These are phyloP conservation scores for Stenodera caucasica DNA, from an alignment of 2,888 invertebrate genomes.

Conservation along the genomic window DNA sequence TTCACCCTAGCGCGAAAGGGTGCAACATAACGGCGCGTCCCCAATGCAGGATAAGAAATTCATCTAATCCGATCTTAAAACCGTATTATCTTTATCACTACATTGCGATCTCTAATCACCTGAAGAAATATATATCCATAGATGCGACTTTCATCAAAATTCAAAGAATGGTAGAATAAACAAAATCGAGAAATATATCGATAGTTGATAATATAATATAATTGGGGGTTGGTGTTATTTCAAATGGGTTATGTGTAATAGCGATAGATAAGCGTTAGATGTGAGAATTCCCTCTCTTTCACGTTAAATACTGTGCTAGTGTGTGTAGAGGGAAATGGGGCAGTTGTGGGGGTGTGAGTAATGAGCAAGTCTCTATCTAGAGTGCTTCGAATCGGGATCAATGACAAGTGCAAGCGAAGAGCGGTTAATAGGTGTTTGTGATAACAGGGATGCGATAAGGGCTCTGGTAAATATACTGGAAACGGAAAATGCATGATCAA, in stretches of 20 bases:
- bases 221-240: background rate
- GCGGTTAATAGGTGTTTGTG: constrained; percentile 53
- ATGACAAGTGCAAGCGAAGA: constrained; percentile 56
- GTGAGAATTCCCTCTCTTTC: constrained; percentile 39
- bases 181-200: background rate
- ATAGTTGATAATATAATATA: background rate
- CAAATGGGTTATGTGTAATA: constrained; percentile 39
- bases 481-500: constrained; percentile 58
- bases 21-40: constrained; percentile 18
- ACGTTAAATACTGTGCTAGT: constrained; percentile 45
- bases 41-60: constrained; percentile 32
- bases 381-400: constrained; percentile 54
- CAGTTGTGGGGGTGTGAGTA: constrained; percentile 54
- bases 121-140: constrained; percentile 7
- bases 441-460: constrained; percentile 56
- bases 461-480: constrained; percentile 56
- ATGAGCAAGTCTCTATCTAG: constrained; percentile 53
- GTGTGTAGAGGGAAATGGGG: constrained; percentile 46
- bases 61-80: constrained; percentile 30
- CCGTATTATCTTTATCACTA: constrained; percentile 14
- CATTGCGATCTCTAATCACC: constrained; percentile 4
- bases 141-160: background rate
- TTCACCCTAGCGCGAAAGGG: constrained; percentile 46
- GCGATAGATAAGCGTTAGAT: constrained; percentile 49
- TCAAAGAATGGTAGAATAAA: background rate